Conservation (phyloP, 2,888 invertebrate species). For the Sepiola atlantica region DNA sequence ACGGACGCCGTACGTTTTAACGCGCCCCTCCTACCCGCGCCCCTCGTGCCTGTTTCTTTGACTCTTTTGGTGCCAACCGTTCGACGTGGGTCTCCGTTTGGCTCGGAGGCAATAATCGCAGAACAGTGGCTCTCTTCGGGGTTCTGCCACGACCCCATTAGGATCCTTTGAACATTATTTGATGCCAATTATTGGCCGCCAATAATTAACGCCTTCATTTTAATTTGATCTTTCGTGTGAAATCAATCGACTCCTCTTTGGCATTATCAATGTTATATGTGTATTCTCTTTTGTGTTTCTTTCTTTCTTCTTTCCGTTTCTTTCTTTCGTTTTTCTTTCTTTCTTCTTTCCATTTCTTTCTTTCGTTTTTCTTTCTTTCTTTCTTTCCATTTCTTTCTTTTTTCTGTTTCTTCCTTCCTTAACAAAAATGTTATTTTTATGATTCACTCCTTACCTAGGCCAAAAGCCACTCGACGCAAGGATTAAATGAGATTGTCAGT, state of each 20-base stretch:
- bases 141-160: background rate
- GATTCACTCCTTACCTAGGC: too few relatives aligned
- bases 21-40: too few relatives aligned
- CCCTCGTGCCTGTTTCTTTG: background rate
- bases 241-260: background rate
- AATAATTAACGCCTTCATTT: slow-evolving; percentile 6
- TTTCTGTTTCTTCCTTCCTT: background rate
- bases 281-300: background rate
- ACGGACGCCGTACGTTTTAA: background rate
- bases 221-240: background rate
- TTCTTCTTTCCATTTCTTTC: too few relatives aligned
- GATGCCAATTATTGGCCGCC: slow-evolving; percentile 5
- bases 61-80: background rate
- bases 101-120: background rate
- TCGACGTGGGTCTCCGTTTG: background rate
- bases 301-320: background rate
- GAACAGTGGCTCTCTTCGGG: background rate
- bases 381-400: background rate
- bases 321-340: too few relatives aligned
- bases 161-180: slow-evolving; percentile 8
- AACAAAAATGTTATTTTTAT: too few relatives aligned
- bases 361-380: too few relatives aligned
- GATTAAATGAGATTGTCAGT: too few relatives aligned
- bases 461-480: too few relatives aligned
- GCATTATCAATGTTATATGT: background rate